Evolutionary conservation across 1,140 invertebrate species (phyloP), one percentile per base, ranked within the genome.

Genomic region (Meteorus sp.): DNA sequence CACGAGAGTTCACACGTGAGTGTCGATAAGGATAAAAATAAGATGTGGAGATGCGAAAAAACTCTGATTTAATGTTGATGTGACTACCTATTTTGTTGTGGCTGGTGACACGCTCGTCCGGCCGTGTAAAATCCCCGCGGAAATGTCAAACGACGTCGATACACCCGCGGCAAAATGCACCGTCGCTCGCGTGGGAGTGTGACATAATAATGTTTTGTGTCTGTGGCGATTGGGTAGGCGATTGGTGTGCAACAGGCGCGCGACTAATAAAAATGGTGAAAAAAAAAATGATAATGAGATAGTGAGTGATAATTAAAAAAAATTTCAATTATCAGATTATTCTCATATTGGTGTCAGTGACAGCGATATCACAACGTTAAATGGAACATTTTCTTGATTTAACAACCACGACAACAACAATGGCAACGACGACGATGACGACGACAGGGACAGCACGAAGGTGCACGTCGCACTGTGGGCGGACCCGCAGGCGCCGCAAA

Each of bases 151-250:
- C 65, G 66, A 68, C 67, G 57, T 63, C 50, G 64, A 63, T 62
- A 60, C 64, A 60, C 61, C 57, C 61, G 61, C 61, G 53, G 47
- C 52, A 60, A 56, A 60, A 59, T 58, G 58, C 48, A 55, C 47
- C 68, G 67, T 68, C 69, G 68, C 62, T 71, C 67, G 74, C 67
- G 71, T 73, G 75, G 71, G 70, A 74, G 69, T 70, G 65, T 74
- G 72, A 74, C 74, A 76, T 77, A 77, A 74, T 70, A 61, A 61
- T 60, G 62, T 60, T 54, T 59, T 35, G 23, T 52, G 59, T 55
- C 39, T 20, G 55, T 27, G 33, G 51, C 50, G 44, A 51, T 48
- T 17, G 31, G 59, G 45, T 51, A 50, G 45, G 56, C 45, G 53
- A 44, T 31, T 17, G 17, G 27, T 44, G 37, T n/a, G n/a, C n/a